A percentile compares a stretch with the other conserved stretches of the same genome.
Conservation (phyloP, 2,888 invertebrate genomes). For the Nezara viridula region DNA sequence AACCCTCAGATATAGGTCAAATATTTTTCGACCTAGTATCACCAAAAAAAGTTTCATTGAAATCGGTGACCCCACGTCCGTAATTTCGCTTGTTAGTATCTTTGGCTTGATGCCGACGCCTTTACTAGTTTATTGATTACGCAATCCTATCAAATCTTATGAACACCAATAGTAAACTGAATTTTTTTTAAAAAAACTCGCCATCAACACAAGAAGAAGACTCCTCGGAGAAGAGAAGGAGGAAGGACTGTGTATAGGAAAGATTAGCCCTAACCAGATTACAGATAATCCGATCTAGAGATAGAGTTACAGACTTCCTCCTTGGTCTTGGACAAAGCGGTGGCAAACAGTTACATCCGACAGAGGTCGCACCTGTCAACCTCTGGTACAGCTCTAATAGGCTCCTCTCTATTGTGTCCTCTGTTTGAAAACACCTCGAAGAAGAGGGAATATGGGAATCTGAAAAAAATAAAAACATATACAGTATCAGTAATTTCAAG, state of each 20-base stretch:
- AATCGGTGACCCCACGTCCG: too few relatives aligned
- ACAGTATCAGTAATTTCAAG: not conserved
- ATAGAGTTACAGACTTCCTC: constrained; percentile 53
- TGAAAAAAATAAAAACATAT: not conserved
- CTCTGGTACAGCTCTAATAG: not conserved
- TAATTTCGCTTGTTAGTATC: too few relatives aligned
- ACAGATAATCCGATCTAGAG: constrained; percentile 17
- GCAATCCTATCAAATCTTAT: too few relatives aligned
- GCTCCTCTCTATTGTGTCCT: not conserved
- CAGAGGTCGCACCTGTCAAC: not conserved
- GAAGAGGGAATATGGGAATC: not conserved
- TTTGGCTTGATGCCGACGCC: too few relatives aligned
- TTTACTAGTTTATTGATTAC: too few relatives aligned
- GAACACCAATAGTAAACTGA: not conserved
- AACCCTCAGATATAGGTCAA: too few relatives aligned
- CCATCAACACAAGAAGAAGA: not conserved
- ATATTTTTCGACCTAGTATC: too few relatives aligned
- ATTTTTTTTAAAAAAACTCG: not conserved
- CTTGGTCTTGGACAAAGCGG: not conserved
- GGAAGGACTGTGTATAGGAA: not conserved
- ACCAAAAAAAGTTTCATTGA: too few relatives aligned
- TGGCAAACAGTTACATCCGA: not conserved
- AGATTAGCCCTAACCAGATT: constrained; percentile 56
- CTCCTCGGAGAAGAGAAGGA: not conserved
- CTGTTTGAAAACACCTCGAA: not conserved